Evolutionary conservation across 2,888 invertebrate species (phyloP).

Genomic region (Trissonchulus latispiculum): DNA sequence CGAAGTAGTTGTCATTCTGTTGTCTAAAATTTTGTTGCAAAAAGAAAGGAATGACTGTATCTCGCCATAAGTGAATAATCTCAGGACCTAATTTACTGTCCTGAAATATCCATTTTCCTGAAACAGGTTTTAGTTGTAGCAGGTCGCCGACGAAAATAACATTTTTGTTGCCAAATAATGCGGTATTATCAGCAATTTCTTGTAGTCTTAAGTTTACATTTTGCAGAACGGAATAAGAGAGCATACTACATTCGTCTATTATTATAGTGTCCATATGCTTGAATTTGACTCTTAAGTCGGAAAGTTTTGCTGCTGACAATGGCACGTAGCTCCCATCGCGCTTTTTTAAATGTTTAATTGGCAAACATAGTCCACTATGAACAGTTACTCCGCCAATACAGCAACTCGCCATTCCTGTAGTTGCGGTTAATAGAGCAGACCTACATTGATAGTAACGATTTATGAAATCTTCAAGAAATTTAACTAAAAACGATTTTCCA

Average conservation of each 20-base stretch:
- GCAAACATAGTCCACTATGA: neutral
- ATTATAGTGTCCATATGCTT: neutral
- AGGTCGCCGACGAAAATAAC: neutral
- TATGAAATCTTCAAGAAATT: neutral
- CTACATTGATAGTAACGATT: neutral
- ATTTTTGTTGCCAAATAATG: neutral
- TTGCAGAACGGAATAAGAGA: neutral
- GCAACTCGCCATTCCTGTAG: neutral
- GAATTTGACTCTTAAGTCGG: neutral
- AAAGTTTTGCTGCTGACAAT: neutral
- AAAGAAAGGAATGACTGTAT: neutral
- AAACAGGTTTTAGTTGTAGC: neutral
- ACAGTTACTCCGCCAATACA: neutral
- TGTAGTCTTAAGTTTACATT: neutral
- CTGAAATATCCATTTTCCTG: neutral
- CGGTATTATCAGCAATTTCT: constrained; percentile 1
- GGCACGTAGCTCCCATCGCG: neutral
- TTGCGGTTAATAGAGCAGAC: neutral
- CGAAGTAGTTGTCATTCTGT: neutral
- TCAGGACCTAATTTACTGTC: neutral
- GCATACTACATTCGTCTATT: constrained; percentile 12
- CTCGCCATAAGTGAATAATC: neutral
- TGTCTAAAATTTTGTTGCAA: neutral
- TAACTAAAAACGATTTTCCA: neutral
- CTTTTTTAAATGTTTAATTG: neutral